Evolutionary conservation across 2,888 invertebrate species (phyloP).

Genomic region (Pasiphila rectangulata): DNA sequence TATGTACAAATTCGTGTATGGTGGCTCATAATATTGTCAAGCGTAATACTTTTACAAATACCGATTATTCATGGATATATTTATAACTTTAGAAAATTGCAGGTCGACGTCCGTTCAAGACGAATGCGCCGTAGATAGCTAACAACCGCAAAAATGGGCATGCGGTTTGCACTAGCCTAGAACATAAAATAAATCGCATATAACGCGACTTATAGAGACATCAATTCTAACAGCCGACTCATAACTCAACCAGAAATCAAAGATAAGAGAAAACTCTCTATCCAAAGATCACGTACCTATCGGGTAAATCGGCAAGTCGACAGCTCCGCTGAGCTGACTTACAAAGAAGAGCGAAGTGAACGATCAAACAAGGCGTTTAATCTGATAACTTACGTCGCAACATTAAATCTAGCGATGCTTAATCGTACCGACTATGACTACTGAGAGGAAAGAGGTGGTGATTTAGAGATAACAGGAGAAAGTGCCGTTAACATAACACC

Average conservation of each 20-base stretch:
- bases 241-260: slow-evolving; percentile 33
- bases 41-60: neutral
- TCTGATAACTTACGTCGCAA: slow-evolving; percentile 58
- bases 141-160: slow-evolving; percentile 55
- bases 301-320: slow-evolving; percentile 32
- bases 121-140: slow-evolving; percentile 56
- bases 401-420: slow-evolving; percentile 56
- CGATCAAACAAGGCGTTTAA: slow-evolving; percentile 49
- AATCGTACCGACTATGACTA: slow-evolving; percentile 58
- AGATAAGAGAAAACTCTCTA: slow-evolving; percentile 32
- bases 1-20: no score
- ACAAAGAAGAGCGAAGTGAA: slow-evolving; percentile 44
- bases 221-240: slow-evolving; percentile 32
- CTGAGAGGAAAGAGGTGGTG: slow-evolving; percentile 59
- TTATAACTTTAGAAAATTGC: slow-evolving; percentile 35
- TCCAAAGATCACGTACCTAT: slow-evolving; percentile 23
- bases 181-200: slow-evolving; percentile 48
- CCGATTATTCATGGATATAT: slow-evolving; percentile 36
- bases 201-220: slow-evolving; percentile 46
- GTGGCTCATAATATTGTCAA: neutral
- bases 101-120: slow-evolving; percentile 58
- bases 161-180: slow-evolving; percentile 56
- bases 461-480: slow-evolving; percentile 72
- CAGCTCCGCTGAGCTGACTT: slow-evolving; percentile 43
- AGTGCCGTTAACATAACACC: slow-evolving; percentile 65